Evolutionary conservation across 2,113 vertebrate species (phyloP).

Genomic region (Pteruthius melanotis): DNA sequence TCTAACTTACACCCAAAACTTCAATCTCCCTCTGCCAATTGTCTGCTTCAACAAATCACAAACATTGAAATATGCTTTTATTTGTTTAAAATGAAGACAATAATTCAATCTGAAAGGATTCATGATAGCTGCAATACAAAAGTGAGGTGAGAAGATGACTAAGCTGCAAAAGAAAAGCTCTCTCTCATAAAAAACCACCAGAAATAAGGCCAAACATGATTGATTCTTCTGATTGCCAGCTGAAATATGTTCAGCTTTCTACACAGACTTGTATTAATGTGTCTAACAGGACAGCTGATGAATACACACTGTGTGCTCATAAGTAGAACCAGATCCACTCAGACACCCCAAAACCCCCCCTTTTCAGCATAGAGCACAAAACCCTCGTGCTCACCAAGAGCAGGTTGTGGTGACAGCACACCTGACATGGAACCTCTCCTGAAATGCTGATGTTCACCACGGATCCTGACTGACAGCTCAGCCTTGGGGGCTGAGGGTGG

Average conservation of each 20-base stretch:
- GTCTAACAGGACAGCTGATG: background rate
- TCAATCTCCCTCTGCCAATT: slow-evolving; percentile 18
- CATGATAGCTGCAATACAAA: background rate
- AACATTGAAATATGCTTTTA: background rate
- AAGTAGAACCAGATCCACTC: background rate
- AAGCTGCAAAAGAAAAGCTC: background rate
- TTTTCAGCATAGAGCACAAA: background rate
- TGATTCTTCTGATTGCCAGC: background rate
- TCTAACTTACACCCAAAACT: background rate
- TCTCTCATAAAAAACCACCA: background rate
- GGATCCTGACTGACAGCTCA: background rate
- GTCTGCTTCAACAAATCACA: background rate
- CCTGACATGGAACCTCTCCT: background rate
- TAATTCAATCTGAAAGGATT: background rate
- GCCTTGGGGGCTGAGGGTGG: background rate
- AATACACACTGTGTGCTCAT: background rate
- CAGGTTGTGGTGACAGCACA: background rate
- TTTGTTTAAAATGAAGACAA: background rate
- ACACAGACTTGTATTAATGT: background rate
- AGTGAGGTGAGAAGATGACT: background rate
- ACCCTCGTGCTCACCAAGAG: background rate
- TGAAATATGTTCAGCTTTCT: background rate
- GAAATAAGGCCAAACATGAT: background rate
- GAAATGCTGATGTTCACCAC: background rate
- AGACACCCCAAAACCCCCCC: background rate